Evolutionary conservation across 2,113 vertebrate species (phyloP).

Genomic region (Chinchilla lanigera): DNA sequence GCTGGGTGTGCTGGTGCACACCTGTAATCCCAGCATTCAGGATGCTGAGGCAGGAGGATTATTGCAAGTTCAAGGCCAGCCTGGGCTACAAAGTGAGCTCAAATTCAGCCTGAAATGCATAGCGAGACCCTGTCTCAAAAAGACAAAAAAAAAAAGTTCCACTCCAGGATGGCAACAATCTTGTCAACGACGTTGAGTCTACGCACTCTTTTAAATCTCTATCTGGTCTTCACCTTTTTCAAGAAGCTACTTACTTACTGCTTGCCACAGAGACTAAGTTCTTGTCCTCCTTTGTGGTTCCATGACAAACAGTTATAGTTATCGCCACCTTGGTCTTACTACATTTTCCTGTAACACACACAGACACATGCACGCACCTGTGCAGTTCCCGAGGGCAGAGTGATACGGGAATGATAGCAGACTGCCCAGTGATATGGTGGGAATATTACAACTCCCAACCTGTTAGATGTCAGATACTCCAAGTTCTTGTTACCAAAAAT

Average conservation of each 20-base stretch:
- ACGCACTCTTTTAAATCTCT: slow-evolving; percentile 37
- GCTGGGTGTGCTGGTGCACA: no score
- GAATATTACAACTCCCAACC: neutral
- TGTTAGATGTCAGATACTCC: neutral
- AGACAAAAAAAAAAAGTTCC: no score
- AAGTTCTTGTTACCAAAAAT: neutral
- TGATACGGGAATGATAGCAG: neutral
- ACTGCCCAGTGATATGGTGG: neutral
- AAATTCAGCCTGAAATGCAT: no score
- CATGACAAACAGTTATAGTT: neutral
- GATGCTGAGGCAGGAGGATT: no score
- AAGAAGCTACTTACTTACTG: neutral
- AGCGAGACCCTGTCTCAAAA: no score
- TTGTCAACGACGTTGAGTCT: neutral
- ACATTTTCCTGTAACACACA: neutral
- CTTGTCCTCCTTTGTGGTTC: neutral
- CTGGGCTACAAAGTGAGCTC: no score
- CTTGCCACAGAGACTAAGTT: neutral
- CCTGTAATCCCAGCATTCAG: no score
- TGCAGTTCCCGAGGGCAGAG: neutral
- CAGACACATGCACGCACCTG: neutral
- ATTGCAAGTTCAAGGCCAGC: no score
- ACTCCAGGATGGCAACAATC: neutral
- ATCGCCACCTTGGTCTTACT: neutral
- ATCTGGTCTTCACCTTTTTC: neutral